phyloP scores from a whole-genome alignment of 2,888 invertebrate species.

The Dermolepida albohirtum region DNA sequence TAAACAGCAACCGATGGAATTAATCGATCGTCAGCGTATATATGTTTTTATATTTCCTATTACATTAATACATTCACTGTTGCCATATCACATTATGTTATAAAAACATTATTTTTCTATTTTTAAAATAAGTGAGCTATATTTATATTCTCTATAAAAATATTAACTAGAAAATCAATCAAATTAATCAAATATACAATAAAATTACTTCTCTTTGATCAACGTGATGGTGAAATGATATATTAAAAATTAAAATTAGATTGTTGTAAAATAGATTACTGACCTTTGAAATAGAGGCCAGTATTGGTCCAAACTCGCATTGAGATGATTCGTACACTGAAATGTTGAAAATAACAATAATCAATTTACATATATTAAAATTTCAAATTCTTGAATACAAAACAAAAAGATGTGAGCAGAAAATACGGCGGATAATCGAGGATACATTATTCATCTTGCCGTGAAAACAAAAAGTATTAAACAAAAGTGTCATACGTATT shows the following conservation, averaged over 20 bases:
- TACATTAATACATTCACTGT: background rate
- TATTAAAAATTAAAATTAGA: slow-evolving; percentile 12
- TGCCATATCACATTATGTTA: too few species aligned
- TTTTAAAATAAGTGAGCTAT: slow-evolving; percentile 6
- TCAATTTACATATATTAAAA: slow-evolving; percentile 42
- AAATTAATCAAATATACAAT: slow-evolving; percentile 10
- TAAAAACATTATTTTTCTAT: too few species aligned
- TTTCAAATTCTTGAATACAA: slow-evolving; percentile 38
- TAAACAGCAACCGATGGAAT: slow-evolving; percentile 36
- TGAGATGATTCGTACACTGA: slow-evolving; percentile 67
- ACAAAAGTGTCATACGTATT: slow-evolving; percentile 27
- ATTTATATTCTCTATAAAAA: too few species aligned
- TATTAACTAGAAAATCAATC: background rate
- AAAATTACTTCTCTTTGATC: background rate
- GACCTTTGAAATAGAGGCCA: slow-evolving; percentile 67
- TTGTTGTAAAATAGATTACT: slow-evolving; percentile 55
- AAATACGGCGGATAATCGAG: slow-evolving; percentile 27
- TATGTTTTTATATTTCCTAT: slow-evolving; percentile 9
- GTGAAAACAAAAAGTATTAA: slow-evolving; percentile 25
- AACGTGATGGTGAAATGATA: too few species aligned
- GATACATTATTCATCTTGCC: slow-evolving; percentile 30
- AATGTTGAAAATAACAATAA: slow-evolving; percentile 62
- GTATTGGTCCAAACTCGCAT: slow-evolving; percentile 67
- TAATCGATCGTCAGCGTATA: slow-evolving; percentile 31
- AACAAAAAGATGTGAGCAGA: slow-evolving; percentile 28